Evolutionary conservation across 1,140 invertebrate species (phyloP).

Genomic region (Andrena cerasifolii): DNA sequence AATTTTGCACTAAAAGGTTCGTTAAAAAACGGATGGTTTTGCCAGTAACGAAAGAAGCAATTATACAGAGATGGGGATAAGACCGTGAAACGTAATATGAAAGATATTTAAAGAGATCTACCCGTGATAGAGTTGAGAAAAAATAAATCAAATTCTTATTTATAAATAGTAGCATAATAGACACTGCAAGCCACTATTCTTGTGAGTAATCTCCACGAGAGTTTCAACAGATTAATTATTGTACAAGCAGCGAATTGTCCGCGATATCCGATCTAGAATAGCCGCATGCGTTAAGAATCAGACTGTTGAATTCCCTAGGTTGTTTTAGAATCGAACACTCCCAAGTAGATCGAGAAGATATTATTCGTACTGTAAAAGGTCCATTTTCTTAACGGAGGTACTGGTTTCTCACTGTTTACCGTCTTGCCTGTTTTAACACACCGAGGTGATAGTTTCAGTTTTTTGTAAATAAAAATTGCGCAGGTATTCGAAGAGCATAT

Average conservation of each 20-base stretch:
- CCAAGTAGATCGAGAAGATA: constrained; percentile 9
- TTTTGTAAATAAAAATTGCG: constrained; percentile 60
- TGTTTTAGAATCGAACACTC: constrained; percentile 5
- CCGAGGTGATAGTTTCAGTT: constrained; percentile 42
- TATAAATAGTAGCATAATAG: constrained; percentile 51
- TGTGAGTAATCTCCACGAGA: constrained; percentile 36
- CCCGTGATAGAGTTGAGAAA: constrained; percentile 36
- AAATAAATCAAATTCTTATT: constrained; percentile 50
- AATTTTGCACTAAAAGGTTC: constrained; percentile 14
- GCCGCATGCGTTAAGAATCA: neutral
- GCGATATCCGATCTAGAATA: neutral
- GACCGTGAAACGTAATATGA: constrained; percentile 5
- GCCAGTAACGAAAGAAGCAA: neutral
- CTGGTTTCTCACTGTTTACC: neutral
- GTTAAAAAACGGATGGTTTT: neutral
- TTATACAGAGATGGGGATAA: neutral
- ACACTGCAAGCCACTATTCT: constrained; percentile 13
- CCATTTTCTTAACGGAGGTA: constrained; percentile 14
- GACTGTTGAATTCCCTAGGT: constrained; percentile 16
- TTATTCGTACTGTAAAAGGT: constrained; percentile 1
- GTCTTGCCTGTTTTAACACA: constrained; percentile 29
- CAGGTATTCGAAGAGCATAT: constrained; percentile 34
- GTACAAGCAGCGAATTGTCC: neutral
- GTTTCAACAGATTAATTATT: constrained; percentile 23
- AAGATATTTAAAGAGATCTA: constrained; percentile 34